These are phyloP conservation scores for Ericerus pela DNA, from an alignment of 1,140 invertebrate species.

Conservation along the genomic window DNA sequence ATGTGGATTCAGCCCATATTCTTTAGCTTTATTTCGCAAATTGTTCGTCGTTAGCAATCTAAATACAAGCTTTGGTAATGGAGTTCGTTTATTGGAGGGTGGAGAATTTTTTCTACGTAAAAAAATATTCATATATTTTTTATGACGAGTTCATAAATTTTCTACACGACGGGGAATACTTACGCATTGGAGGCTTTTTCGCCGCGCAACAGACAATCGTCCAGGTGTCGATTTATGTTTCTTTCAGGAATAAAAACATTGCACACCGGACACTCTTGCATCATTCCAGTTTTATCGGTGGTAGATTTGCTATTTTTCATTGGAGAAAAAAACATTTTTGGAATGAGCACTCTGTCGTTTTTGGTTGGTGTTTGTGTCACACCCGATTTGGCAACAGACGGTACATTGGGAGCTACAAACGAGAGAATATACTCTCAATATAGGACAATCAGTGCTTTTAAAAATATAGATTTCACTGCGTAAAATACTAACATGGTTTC, in stretches of 20 bases:
- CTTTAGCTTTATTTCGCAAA: constrained; percentile 36
- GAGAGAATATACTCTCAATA: no score
- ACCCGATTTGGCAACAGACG: no score
- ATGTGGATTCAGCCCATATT: constrained; percentile 33
- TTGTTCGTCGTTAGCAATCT: constrained; percentile 38
- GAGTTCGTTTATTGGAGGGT: constrained; percentile 27
- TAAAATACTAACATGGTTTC: no score
- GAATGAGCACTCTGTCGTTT: background rate
- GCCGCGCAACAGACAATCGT: constrained; percentile 35
- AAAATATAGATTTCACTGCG: no score
- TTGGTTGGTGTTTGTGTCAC: no score
- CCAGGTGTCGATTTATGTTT: constrained; percentile 39
- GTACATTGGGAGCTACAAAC: no score
- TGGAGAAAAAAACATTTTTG: constrained; percentile 22
- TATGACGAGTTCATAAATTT: background rate
- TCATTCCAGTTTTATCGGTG: constrained; percentile 22
- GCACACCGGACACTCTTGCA: constrained; percentile 39
- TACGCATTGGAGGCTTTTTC: constrained; percentile 16
- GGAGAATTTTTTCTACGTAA: background rate
- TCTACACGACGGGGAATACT: background rate
- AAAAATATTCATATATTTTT: constrained; percentile 13
- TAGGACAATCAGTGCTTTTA: no score
- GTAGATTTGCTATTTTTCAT: constrained; percentile 22
- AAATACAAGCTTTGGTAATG: constrained; percentile 39
- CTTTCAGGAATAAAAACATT: constrained; percentile 32